Conservation (phyloP, 1,140 invertebrate species). For the Alviniconcha marisindica region DNA sequence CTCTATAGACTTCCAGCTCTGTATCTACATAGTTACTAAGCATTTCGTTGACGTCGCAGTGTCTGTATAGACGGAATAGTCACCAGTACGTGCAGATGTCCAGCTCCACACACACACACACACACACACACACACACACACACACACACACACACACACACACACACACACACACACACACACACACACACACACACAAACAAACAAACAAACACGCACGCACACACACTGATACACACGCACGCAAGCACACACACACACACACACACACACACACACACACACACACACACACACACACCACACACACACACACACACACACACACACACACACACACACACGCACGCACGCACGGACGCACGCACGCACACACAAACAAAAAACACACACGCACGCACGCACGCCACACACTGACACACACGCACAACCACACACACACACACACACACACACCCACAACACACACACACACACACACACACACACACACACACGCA, state of each 20-base stretch:
- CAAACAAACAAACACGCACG: background rate
- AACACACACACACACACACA: too few species aligned
- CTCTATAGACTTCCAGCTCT: too few species aligned
- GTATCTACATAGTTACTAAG: too few species aligned
- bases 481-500: background rate
- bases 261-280: background rate
- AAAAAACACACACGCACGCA: slow-evolving; percentile 14
- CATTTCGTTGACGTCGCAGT: too few species aligned
- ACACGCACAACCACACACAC: background rate
- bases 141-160: slow-evolving; percentile 16
- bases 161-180: slow-evolving; percentile 17
- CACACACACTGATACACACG: background rate
- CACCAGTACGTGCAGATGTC: background rate
- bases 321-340: background rate
- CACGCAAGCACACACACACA: background rate
- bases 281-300: background rate
- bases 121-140: background rate
- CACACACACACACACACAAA: background rate
- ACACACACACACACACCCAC: background rate
- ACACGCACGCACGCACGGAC: background rate
- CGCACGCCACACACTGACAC: slow-evolving; percentile 17
- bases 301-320: background rate
- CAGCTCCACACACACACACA: background rate
- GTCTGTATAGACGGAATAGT: too few species aligned
- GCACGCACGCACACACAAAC: background rate